phyloP scores from a whole-genome alignment of 2,797 vertebrate genomes.

The Phalanger gymnotis region DNA sequence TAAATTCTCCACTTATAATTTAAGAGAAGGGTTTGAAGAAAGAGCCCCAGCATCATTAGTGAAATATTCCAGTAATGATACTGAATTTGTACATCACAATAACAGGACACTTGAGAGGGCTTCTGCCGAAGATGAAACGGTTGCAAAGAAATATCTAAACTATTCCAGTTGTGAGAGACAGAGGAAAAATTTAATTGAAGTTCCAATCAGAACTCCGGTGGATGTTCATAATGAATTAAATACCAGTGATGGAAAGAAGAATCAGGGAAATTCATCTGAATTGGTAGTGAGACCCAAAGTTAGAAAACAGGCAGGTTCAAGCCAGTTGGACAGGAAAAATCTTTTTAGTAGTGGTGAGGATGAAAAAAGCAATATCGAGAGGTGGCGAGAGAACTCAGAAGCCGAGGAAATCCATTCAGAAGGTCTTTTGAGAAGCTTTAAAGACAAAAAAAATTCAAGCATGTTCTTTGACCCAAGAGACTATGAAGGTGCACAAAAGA shows the following conservation, averaged over 20 bases:
- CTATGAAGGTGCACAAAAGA: conserved; percentile 61
- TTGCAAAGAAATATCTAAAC: conserved; percentile 51
- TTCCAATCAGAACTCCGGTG: conserved; percentile 38
- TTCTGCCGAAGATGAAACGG: conserved; percentile 70
- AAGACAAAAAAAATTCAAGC: conserved; percentile 71
- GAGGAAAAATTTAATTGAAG: conserved; percentile 47
- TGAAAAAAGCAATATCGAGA: conserved; percentile 72
- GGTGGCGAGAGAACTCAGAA: conserved; percentile 70
- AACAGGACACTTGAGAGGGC: conserved; percentile 58
- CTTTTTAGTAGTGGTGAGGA: conserved; percentile 68
- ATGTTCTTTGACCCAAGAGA: conserved; percentile 73
- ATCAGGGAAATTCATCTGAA: conserved; percentile 79
- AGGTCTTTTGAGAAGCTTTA: conserved; percentile 69
- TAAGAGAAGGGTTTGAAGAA: conserved; percentile 75
- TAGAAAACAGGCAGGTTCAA: conserved; percentile 81
- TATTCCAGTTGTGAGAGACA: conserved; percentile 59
- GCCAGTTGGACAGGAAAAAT: conserved; percentile 75
- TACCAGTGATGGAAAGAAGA: conserved; percentile 53
- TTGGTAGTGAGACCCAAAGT: conserved; percentile 90
- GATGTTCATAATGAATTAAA: conserved; percentile 66
- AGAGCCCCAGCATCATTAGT: conserved; percentile 68
- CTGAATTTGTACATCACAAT: conserved; percentile 59
- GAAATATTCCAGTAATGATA: conserved; percentile 57
- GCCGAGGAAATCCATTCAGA: conserved; percentile 70
- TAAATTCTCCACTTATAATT: conserved; percentile 57